phyloP scores from a whole-genome alignment of 1,140 invertebrate genomes.

The Orchesella cincta region DNA sequence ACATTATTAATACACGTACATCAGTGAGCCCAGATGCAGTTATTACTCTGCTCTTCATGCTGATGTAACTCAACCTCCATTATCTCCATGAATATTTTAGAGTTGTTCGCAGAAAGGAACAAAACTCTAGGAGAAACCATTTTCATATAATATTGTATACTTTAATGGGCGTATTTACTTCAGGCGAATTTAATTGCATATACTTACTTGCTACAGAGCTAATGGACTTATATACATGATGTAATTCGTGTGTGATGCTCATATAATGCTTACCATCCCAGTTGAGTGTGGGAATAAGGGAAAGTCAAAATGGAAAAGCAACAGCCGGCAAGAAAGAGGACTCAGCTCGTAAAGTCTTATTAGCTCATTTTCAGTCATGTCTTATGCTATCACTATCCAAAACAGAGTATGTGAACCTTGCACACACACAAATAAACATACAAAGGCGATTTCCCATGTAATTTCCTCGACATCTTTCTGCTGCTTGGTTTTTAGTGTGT shows the following conservation, averaged over 20 bases:
- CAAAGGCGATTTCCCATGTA: too few relatives aligned
- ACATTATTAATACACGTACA: too few relatives aligned
- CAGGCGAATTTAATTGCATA: not conserved
- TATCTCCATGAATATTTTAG: too few relatives aligned
- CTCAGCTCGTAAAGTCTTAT: conserved; percentile 6
- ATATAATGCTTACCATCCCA: not conserved
- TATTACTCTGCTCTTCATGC: too few relatives aligned
- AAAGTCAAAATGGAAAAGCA: not conserved
- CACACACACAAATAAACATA: not conserved
- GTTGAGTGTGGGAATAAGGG: not conserved
- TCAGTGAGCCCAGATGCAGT: too few relatives aligned
- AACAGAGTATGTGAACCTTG: not conserved
- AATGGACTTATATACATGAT: not conserved
- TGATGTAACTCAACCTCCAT: too few relatives aligned
- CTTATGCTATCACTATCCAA: not conserved
- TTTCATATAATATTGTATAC: not conserved
- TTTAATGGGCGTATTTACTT: not conserved
- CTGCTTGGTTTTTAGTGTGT: not conserved
- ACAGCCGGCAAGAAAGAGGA: not conserved
- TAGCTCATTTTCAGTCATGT: not conserved
- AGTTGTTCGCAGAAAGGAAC: too few relatives aligned
- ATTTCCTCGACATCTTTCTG: not conserved
- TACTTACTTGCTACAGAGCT: not conserved
- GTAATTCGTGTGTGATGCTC: not conserved
- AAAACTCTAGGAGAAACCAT: too few relatives aligned